Conservation (phyloP, 2,797 vertebrate species). For the Paramormyrops hopkinsi region DNA sequence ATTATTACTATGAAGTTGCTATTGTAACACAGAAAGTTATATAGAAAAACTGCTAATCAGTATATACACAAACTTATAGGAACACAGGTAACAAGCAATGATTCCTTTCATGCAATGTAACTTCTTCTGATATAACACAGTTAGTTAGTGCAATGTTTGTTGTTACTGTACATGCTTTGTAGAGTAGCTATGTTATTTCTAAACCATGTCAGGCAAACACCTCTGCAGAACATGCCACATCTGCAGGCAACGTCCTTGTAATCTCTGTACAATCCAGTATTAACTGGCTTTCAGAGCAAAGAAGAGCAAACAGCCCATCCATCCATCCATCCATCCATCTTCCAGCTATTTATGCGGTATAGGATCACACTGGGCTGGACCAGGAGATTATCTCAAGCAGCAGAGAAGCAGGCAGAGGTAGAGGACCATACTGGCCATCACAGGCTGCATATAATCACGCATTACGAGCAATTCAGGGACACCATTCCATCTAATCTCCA, state of each 20-base stretch:
- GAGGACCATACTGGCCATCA: neutral
- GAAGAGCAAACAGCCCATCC: neutral
- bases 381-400: neutral
- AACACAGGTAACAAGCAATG: neutral
- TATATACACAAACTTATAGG: neutral
- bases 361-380: neutral
- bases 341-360: neutral
- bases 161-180: neutral
- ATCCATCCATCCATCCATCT: neutral
- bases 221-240: neutral
- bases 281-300: neutral
- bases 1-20: conserved; percentile 39
- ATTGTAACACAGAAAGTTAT: neutral
- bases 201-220: neutral
- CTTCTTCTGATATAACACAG: neutral
- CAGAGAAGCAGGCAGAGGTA: neutral
- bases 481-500: neutral
- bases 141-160: neutral
- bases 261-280: neutral
- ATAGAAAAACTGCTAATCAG: neutral
- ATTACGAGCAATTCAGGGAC: neutral
- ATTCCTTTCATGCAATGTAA: neutral
- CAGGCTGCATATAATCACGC: neutral
- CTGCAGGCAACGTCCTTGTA: neutral
- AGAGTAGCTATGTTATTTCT: neutral